phyloP scores from a whole-genome alignment of 2,797 vertebrate genomes.

The Pelochelys cantorii region DNA sequence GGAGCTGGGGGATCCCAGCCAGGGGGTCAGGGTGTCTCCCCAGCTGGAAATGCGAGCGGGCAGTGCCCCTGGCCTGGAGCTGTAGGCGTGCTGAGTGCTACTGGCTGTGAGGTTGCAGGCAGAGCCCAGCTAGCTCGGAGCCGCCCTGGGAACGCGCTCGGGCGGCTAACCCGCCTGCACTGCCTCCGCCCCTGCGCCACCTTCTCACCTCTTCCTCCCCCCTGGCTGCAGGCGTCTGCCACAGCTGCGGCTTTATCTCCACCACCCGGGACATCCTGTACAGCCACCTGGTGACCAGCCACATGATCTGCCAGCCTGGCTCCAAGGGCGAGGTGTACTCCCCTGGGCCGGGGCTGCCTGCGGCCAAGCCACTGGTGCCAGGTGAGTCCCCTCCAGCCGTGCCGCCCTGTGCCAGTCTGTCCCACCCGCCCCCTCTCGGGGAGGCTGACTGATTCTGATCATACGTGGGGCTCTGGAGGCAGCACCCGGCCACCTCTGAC shows the following conservation, averaged over 20 bases:
- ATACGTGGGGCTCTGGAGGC: no score
- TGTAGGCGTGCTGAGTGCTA: neutral
- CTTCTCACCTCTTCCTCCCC: neutral
- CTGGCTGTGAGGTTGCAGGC: fast-evolving
- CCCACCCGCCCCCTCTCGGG: no score
- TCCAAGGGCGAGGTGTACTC: slow-evolving; percentile 92
- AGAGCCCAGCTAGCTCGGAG: neutral
- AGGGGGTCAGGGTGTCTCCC: neutral
- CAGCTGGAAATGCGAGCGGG: neutral
- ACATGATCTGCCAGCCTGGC: slow-evolving; percentile 97
- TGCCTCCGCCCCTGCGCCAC: no score
- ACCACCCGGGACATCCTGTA: slow-evolving; percentile 97
- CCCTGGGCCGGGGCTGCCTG: slow-evolving; percentile 83
- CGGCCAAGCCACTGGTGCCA: slow-evolving; percentile 83
- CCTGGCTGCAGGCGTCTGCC: slow-evolving; percentile 85
- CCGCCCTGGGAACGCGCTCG: neutral
- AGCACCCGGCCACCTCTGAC: no score
- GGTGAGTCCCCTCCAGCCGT: slow-evolving; percentile 78
- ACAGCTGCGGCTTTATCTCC: slow-evolving; percentile 96
- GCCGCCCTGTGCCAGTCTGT: neutral
- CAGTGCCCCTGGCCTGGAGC: neutral
- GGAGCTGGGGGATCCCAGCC: fast-evolving
- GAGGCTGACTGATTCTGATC: no score
- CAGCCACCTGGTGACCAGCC: slow-evolving; percentile 95
- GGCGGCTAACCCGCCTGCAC: no score